Percentiles rank a stretch among this genome's conserved stretches.
These are phyloP conservation scores for Platycheirus rosarum DNA, from an alignment of 2,888 invertebrate species.

Conservation along the genomic window DNA sequence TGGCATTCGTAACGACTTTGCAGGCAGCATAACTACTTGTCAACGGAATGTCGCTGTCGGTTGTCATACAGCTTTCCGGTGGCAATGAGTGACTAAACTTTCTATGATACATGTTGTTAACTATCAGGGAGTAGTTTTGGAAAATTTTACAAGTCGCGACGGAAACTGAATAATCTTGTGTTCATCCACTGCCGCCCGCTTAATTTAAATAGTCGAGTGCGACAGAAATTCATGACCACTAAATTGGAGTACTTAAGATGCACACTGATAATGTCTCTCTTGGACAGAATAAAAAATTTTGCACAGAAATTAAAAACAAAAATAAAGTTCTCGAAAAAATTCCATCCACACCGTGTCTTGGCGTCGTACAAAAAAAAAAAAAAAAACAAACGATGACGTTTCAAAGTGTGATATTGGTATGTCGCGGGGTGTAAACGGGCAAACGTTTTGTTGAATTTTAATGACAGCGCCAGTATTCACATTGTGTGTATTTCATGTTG, in stretches of 20 bases:
- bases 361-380: no score
- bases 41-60: conserved; percentile 29
- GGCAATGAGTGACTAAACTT: conserved; percentile 27
- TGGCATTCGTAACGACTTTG: conserved; percentile 14
- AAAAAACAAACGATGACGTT: conserved; percentile 37
- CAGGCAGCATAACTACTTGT: conserved; percentile 18
- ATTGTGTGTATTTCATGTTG: neutral
- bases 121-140: conserved; percentile 31
- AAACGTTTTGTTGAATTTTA: conserved; percentile 50
- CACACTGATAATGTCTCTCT: conserved; percentile 5
- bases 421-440: conserved; percentile 33
- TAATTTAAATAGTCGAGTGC: conserved; percentile 19
- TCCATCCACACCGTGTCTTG: conserved; percentile 10
- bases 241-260: conserved; percentile 56
- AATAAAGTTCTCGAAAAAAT: conserved; percentile 22
- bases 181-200: neutral
- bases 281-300: conserved; percentile 17
- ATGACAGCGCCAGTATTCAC: conserved; percentile 39
- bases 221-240: conserved; percentile 16
- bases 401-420: conserved; percentile 26
- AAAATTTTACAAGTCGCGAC: neutral
- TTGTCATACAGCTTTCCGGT: conserved; percentile 40
- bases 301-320: neutral
- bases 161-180: conserved; percentile 44
- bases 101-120: conserved; percentile 22